Conservation (phyloP, 2,797 vertebrate species). For the Eulemur coronatus region DNA sequence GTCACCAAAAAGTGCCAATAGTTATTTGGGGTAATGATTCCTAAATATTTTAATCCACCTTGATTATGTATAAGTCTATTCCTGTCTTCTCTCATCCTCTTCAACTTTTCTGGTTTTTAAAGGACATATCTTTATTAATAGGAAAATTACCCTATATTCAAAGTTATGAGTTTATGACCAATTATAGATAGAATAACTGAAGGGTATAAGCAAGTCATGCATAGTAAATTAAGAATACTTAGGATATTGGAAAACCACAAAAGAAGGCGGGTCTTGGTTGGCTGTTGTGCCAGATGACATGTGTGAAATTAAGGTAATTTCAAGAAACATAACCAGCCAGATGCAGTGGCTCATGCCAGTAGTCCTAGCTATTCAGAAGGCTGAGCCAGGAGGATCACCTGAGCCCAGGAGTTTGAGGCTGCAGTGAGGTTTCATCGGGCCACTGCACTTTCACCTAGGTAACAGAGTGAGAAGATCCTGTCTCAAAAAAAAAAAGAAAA, state of each 20-base stretch:
- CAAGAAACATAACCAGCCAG: neutral
- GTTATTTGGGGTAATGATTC: neutral
- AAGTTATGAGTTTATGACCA: neutral
- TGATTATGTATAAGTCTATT: neutral
- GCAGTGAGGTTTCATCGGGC: no score
- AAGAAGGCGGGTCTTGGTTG: neutral
- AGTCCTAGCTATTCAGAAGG: no score
- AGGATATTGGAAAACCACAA: neutral
- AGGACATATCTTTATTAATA: neutral
- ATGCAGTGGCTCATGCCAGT: no score
- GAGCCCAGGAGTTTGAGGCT: no score
- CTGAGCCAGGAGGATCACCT: no score
- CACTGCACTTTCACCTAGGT: no score
- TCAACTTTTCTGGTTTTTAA: neutral
- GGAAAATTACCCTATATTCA: neutral
- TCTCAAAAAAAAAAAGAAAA: no score
- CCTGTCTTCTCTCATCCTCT: neutral
- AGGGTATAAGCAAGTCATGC: neutral
- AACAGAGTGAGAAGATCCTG: no score
- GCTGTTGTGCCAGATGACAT: neutral
- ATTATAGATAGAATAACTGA: neutral
- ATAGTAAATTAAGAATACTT: neutral
- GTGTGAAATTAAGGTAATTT: neutral
- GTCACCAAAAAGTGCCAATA: neutral
- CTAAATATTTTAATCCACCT: conserved; percentile 15